Percentiles rank a stretch among this genome's conserved stretches.
These are phyloP conservation scores for Tachina grossa DNA, from an alignment of 2,888 invertebrate genomes.

Conservation along the genomic window DNA sequence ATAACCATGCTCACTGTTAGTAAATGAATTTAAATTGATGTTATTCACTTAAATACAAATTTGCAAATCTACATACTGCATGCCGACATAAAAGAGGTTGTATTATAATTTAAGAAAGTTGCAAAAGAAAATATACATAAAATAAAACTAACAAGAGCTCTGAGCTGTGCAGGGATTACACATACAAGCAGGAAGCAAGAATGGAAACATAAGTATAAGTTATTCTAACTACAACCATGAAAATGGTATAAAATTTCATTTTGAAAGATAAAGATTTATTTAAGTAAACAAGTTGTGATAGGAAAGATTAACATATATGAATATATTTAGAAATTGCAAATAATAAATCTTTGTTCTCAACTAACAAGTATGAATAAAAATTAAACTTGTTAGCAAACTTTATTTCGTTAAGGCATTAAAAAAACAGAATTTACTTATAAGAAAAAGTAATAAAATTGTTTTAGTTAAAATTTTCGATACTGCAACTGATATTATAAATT, in stretches of 20 bases:
- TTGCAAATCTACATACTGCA: conserved; percentile 7
- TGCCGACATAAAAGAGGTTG: not conserved
- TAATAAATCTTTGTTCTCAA: not conserved
- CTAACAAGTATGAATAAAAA: conserved; percentile 5
- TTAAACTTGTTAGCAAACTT: conserved; percentile 9
- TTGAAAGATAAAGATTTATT: conserved; percentile 36
- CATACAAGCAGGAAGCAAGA: not conserved
- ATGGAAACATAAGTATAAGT: conserved; percentile 18
- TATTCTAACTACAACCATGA: conserved; percentile 34
- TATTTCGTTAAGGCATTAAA: not conserved
- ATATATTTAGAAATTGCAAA: not conserved
- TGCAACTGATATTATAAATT: no score
- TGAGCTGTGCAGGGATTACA: not conserved
- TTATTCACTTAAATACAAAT: conserved; percentile 43
- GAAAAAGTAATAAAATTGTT: no score
- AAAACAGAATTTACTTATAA: not conserved
- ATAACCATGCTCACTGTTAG: not conserved
- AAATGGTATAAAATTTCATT: conserved; percentile 9
- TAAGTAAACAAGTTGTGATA: conserved; percentile 30
- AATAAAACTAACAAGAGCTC: not conserved
- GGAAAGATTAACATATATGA: conserved; percentile 26
- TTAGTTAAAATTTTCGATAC: no score
- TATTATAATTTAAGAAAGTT: conserved; percentile 2
- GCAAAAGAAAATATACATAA: not conserved
- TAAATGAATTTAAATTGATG: conserved; percentile 51